Evolutionary conservation across 2,888 invertebrate genomes (phyloP), one percentile per base, ranked within the genome.

Genomic region (Eupithecia tripunctaria): DNA sequence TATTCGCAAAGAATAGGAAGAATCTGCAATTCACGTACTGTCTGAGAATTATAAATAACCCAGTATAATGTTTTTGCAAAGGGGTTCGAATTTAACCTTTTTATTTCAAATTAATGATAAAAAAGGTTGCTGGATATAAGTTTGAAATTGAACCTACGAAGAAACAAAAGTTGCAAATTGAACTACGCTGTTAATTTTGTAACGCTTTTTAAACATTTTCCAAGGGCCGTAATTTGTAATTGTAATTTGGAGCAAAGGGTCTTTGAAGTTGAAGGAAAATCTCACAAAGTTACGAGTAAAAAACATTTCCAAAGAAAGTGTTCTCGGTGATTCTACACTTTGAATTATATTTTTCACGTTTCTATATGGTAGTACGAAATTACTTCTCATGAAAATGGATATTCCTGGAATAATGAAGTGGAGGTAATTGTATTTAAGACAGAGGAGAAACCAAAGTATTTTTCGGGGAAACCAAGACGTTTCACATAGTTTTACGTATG

Each of bases 221-320:
- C 79, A 75, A 75, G 74, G 75, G 74, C 76, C 77, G 76, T 78
- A 80, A 80, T 80, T 80, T 80, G 80, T 80, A 78, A 80, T 80
- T 80, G 79, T 80, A 78, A 80, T 78, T 78, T 76, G 76, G 75
- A 80, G 80, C 80, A 80, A 80, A 80, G 77, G 78, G 78, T 78
- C 80, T 80, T 80, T 78, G 80, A 80, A 78, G 80, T 80, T 76
- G 73, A 72, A 75, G 76, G 77, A 77, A 79, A 80, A 80, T 80
- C 78, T 78, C 74, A 73, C 77, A 76, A 80, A 76, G 77, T 80
- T 77, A 76, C 78, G 76, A 75, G 74, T 72, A 76, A 77, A 78
- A 79, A 80, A 76, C 77, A 78, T 77, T 78, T 77, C 70, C 69
- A 67, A 78, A 74, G 75, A 79, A 79, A 78, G 73, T 77, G 73